Conservation (phyloP, 1,140 invertebrate species). For the Hylyphantes graminicola region DNA sequence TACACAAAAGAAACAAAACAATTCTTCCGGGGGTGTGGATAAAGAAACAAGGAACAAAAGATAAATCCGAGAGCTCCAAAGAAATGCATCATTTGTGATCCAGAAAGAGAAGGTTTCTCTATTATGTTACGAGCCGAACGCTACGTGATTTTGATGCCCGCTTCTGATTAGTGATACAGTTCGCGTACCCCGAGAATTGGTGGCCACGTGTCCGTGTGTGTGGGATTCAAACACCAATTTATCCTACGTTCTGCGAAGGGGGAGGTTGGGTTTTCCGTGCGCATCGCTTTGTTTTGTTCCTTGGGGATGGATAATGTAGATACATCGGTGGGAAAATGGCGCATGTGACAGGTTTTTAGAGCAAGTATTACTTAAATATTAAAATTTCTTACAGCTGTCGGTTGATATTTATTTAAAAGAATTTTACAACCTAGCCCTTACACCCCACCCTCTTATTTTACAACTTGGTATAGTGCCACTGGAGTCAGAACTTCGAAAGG, state of each 20-base stretch:
- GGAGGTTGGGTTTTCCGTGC: too few species aligned
- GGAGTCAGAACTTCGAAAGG: too few species aligned
- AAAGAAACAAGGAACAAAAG: conserved; percentile 8
- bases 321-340: too few species aligned
- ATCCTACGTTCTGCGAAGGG: not conserved
- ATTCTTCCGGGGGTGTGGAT: conserved; percentile 34
- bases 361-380: too few species aligned
- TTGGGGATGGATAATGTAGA: too few species aligned
- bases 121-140: conserved; percentile 13
- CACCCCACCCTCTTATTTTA: too few species aligned
- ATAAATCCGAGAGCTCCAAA: not conserved
- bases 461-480: too few species aligned
- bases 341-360: too few species aligned
- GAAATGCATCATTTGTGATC: conserved; percentile 54
- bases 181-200: not conserved
- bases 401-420: too few species aligned
- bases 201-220: conserved; percentile 6
- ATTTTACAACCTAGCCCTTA: too few species aligned
- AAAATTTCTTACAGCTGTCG: too few species aligned
- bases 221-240: conserved; percentile 29
- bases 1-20: conserved; percentile 16
- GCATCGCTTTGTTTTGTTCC: too few species aligned
- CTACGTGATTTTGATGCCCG: conserved; percentile 45
- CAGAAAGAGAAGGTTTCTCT: conserved; percentile 10
- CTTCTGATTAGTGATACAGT: conserved; percentile 34